These are phyloP conservation scores for Paralichthys olivaceus DNA, from an alignment of 2,113 vertebrate genomes.

Conservation along the genomic window DNA sequence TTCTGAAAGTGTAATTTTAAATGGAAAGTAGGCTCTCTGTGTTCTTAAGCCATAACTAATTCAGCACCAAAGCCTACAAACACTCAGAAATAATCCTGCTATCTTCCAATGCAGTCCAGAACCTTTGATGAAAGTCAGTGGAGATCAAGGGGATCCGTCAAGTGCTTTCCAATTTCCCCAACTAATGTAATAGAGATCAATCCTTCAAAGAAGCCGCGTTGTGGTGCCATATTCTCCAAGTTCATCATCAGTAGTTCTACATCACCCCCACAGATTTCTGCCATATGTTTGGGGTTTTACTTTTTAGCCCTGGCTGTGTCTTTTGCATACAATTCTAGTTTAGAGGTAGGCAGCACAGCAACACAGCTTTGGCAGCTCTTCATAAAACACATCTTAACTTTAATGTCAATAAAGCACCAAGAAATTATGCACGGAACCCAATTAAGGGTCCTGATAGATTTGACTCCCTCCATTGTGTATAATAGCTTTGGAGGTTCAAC, in stretches of 20 bases:
- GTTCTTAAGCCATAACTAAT: constrained; percentile 81
- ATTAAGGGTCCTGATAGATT: constrained; percentile 34
- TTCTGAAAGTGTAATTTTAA: constrained; percentile 55
- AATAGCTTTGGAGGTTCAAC: constrained; percentile 18
- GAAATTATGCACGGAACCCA: constrained; percentile 32
- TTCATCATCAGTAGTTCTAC: constrained; percentile 66
- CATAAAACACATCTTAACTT: constrained; percentile 12
- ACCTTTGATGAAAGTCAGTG: constrained; percentile 84
- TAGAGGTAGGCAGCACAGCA: constrained; percentile 11
- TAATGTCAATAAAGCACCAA: constrained; percentile 19
- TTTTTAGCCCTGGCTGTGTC: constrained; percentile 17
- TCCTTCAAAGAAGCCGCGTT: constrained; percentile 74
- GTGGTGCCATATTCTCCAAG: constrained; percentile 57
- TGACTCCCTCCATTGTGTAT: constrained; percentile 25
- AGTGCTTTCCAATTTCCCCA: constrained; percentile 82
- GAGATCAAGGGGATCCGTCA: constrained; percentile 84
- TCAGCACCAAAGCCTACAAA: constrained; percentile 81
- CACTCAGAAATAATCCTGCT: constrained; percentile 80
- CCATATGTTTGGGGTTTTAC: constrained; percentile 34
- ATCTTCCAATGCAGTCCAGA: constrained; percentile 76
- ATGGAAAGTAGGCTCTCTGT: constrained; percentile 61
- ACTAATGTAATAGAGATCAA: constrained; percentile 78
- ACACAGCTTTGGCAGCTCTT: constrained; percentile 27
- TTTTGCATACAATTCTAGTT: constrained; percentile 34
- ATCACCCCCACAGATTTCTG: constrained; percentile 47